Evolutionary conservation across 2,797 vertebrate species (phyloP).

Genomic region (Phyllotis vaccarum): DNA sequence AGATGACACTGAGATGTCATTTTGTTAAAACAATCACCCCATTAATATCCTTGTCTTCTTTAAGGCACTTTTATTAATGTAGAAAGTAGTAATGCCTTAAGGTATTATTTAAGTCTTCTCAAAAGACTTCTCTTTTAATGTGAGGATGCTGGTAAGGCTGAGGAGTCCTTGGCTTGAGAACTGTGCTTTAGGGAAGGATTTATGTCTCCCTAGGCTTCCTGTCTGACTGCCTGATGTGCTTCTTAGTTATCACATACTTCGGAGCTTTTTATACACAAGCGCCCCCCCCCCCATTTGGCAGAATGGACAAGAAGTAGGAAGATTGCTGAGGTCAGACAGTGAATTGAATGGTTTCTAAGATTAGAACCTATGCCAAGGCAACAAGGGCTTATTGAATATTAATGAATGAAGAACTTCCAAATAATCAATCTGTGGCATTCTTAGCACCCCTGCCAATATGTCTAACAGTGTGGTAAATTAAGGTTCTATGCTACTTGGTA

Average conservation of each 20-base stretch:
- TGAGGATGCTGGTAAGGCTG: neutral
- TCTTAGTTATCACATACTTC: constrained; percentile 59
- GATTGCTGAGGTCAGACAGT: constrained; percentile 47
- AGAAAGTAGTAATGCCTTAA: constrained; percentile 60
- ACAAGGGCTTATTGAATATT: neutral
- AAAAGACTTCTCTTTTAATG: constrained; percentile 70
- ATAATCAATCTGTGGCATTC: neutral
- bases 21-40: constrained; percentile 61
- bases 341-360: constrained; percentile 24
- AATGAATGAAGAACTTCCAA: neutral
- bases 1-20: constrained; percentile 50
- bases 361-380: neutral
- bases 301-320: constrained; percentile 34
- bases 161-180: constrained; percentile 52
- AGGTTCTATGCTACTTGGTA: neutral
- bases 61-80: constrained; percentile 61
- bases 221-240: neutral
- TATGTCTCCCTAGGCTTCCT: neutral
- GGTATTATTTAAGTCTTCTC: constrained; percentile 35
- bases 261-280: constrained; percentile 22
- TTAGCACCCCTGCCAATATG: neutral
- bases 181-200: constrained; percentile 37
- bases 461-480: constrained; percentile 28
- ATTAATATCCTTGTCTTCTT: constrained; percentile 59
- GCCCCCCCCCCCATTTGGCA: neutral